Conservation (phyloP, 2,888 invertebrate species). For the Drosophila tripunctata region DNA sequence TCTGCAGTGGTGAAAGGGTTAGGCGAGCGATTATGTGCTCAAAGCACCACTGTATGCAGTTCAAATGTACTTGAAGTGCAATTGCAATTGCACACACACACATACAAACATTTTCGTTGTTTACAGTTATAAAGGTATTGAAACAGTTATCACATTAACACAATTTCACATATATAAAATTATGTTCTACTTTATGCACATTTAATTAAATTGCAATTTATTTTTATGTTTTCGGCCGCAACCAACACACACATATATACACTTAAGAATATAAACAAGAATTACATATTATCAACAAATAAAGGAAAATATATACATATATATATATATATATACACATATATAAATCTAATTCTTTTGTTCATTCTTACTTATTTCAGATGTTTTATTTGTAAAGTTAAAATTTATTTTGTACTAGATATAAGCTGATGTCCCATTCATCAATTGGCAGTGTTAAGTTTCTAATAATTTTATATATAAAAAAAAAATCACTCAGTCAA, state of each 20-base stretch:
- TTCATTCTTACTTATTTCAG: constrained; percentile 15
- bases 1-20: constrained; percentile 3
- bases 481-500: constrained; percentile 44
- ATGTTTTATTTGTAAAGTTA: constrained; percentile 20
- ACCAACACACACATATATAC: neutral
- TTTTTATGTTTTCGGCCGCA: too few relatives aligned
- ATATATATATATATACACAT: too few relatives aligned
- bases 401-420: constrained; percentile 35
- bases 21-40: constrained; percentile 3
- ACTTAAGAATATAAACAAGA: constrained; percentile 14
- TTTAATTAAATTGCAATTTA: neutral
- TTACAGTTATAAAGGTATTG: neutral
- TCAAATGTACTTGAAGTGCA: constrained; percentile 3
- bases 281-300: constrained; percentile 8
- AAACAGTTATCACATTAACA: neutral
- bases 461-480: constrained; percentile 12
- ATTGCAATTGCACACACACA: neutral
- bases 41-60: constrained; percentile 10
- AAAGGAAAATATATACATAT: too few relatives aligned
- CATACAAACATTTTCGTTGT: neutral
- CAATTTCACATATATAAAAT: neutral
- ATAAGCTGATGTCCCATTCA: constrained; percentile 29
- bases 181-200: neutral
- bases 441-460: constrained; percentile 41
- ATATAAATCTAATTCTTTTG: neutral